A percentile compares a stretch with the other conserved stretches of the same genome.
Conservation (phyloP, 2,888 invertebrate species). For the Dione juno region DNA sequence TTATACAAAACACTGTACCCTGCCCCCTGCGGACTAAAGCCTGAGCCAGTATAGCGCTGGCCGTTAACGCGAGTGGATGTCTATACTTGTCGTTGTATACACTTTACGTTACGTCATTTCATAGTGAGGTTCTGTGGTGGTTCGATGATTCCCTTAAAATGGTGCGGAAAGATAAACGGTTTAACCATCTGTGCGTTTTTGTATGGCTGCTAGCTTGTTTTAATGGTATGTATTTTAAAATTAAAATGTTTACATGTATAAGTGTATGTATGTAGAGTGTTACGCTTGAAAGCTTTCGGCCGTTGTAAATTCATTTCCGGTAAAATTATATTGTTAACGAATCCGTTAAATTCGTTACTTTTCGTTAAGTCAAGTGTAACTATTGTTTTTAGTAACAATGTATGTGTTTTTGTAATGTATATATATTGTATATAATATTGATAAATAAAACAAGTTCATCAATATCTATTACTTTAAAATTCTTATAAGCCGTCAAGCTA, state of each 20-base stretch:
- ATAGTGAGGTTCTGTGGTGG: conserved; percentile 67
- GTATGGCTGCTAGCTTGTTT: conserved; percentile 75
- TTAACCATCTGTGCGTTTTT: conserved; percentile 68
- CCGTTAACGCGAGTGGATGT: conserved; percentile 61
- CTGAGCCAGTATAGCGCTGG: conserved; percentile 66
- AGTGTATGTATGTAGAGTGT: conserved; percentile 51
- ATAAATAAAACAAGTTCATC: conserved; percentile 7
- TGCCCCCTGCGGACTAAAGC: conserved; percentile 60
- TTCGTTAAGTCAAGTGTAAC: conserved; percentile 2
- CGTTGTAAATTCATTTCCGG: conserved; percentile 52
- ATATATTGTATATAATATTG: not conserved
- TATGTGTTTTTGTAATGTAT: not conserved
- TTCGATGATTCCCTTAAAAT: conserved; percentile 72
- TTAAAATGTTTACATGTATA: not conserved
- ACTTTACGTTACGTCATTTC: conserved; percentile 77
- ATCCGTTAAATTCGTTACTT: conserved; percentile 17
- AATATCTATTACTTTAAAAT: conserved; percentile 36
- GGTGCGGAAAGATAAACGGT: conserved; percentile 70
- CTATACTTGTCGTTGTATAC: conserved; percentile 36
- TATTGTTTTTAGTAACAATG: not conserved
- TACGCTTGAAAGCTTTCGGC: conserved; percentile 60
- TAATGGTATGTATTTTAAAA: conserved; percentile 67
- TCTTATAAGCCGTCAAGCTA: conserved; percentile 34
- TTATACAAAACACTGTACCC: conserved; percentile 76
- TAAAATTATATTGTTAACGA: conserved; percentile 30